These are phyloP conservation scores for Catharus ustulatus DNA, from an alignment of 2,797 vertebrate genomes.

Conservation along the genomic window DNA sequence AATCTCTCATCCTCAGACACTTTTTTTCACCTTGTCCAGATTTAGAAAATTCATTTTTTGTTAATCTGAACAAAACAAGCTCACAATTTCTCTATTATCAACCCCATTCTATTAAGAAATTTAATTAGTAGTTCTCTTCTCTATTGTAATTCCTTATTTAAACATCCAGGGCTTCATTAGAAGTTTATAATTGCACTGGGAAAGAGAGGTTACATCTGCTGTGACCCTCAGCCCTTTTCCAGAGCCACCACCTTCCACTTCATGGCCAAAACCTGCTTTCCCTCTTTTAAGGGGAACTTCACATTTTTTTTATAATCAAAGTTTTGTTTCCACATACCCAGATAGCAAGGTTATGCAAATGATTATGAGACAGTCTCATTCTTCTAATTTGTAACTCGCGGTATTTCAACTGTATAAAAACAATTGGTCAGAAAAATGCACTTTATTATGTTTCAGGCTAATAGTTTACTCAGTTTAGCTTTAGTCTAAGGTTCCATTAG, in stretches of 20 bases:
- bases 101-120: background rate
- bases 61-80: background rate
- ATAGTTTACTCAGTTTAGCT: background rate
- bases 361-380: background rate
- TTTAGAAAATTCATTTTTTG: background rate
- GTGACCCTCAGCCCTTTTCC: background rate
- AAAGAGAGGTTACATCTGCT: rapidly evolving
- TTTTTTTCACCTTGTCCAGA: background rate
- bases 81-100: background rate
- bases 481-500: background rate
- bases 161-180: background rate
- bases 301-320: background rate
- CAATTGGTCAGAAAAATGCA: background rate
- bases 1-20: background rate
- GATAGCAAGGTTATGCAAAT: background rate
- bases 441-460: background rate
- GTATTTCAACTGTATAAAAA: background rate
- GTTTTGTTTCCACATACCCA: background rate
- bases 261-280: background rate
- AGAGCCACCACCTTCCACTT: background rate
- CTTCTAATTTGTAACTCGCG: background rate
- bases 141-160: background rate
- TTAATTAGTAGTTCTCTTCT: background rate
- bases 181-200: background rate
- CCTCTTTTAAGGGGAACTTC: background rate